Evolutionary conservation across 2,113 vertebrate genomes (phyloP), one percentile per base, ranked within the genome.

Genomic region (Leuciscus idus): DNA sequence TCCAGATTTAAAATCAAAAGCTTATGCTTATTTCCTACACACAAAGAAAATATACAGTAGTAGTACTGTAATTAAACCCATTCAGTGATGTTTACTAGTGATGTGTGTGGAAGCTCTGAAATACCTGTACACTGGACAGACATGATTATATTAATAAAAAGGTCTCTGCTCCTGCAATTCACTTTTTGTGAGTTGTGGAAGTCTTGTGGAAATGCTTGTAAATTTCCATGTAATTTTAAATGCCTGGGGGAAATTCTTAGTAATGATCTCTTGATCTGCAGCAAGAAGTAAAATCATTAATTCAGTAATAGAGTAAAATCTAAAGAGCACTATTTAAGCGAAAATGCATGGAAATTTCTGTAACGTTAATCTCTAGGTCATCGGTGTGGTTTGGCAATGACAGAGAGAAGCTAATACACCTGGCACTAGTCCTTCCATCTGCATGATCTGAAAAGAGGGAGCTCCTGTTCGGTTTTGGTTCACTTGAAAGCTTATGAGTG

Each of bases 11-110:
- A 88, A 73, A 87, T 90, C 85, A 88, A 89, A 89, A 81, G 66
- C 23, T 26, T 59, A 55, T 23, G 78, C 68, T 89, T 92, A 85
- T 89, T 90, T 87, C 86, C 75, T 89, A 84, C 87, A 78, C 64
- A 70, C 43, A 78, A 86, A 86, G 59, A 39, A 84, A 83, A 89
- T 88, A 85, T 74, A 43, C 36, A 85, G 64, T 77, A n/a, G 57
- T 68, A 76, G 73, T 77, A 8, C 26, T 66, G 78, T 83, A 82
- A 86, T 89, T 84, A 86, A 81, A 87, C 50, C n/a, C 21, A 43
- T 66, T 83, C 57, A 48, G 59, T 77, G 84, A 1, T 86, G 84
- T 90, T 86, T 90, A 88, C 83, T 57, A 66, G 39, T 80, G 64
- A 81, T 36, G 62, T 55, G 62, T 85, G 82, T 88, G 55, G 84